Evolutionary conservation across 2,888 invertebrate genomes (phyloP).

Genomic region (Mactromeris polynyma): DNA sequence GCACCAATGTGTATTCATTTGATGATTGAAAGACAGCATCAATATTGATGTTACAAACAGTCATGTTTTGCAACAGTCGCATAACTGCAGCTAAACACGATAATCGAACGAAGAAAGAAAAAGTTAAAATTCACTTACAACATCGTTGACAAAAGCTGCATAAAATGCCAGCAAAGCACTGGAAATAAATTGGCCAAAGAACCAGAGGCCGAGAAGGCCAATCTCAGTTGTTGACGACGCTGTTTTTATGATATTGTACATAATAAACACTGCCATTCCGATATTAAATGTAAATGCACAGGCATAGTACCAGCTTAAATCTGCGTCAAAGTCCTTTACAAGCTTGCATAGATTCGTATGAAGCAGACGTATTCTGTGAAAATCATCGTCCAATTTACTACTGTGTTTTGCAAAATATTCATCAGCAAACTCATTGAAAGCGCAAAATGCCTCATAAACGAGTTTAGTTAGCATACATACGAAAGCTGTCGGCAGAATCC

Average conservation of each 20-base stretch:
- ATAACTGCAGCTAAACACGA: no score
- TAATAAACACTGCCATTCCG: conserved; percentile 33
- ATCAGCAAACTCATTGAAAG: background rate
- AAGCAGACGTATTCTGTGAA: conserved; percentile 42
- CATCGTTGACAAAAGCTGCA: background rate
- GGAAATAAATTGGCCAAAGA: background rate
- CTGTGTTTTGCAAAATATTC: background rate
- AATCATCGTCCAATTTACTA: conserved; percentile 24
- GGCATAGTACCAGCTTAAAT: conserved; percentile 45
- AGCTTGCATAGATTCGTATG: conserved; percentile 49
- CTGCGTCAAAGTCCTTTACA: conserved; percentile 41
- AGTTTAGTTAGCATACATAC: background rate
- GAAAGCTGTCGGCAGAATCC: conserved; percentile 28
- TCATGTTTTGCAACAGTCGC: no score
- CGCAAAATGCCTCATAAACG: conserved; percentile 16
- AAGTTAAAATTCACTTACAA: background rate
- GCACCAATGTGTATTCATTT: no score
- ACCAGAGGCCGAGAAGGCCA: conserved; percentile 39
- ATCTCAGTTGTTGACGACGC: background rate
- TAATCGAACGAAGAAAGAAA: background rate
- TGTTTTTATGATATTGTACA: conserved; percentile 42
- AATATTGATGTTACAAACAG: no score
- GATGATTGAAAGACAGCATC: no score
- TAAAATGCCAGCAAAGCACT: background rate
- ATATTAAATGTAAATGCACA: conserved; percentile 23